Conservation (phyloP, 2,113 vertebrate genomes). For the Rhinopomastus cyanomelas region DNA sequence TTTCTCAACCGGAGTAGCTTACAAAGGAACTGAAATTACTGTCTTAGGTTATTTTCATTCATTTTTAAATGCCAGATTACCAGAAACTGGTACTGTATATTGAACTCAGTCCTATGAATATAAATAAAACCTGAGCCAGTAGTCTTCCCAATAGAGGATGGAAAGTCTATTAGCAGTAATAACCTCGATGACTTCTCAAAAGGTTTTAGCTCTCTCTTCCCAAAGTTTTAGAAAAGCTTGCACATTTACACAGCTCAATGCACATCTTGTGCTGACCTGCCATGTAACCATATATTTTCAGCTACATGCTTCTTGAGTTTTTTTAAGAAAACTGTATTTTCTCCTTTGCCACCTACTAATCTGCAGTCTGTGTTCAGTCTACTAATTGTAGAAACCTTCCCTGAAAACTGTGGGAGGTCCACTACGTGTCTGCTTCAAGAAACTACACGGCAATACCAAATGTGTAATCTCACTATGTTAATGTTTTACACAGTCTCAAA, state of each 20-base stretch:
- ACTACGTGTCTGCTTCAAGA: not conserved
- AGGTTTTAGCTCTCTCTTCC: not conserved
- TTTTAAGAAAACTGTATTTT: not conserved
- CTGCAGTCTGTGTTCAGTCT: not conserved
- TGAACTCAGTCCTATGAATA: not conserved
- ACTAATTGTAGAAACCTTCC: not conserved
- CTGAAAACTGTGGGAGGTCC: not conserved
- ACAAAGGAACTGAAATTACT: not conserved
- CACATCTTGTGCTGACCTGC: not conserved
- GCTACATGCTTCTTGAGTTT: not conserved
- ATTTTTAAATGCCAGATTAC: not conserved
- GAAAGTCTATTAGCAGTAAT: not conserved
- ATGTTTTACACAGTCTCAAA: constrained; percentile 5
- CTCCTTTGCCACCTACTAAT: not conserved
- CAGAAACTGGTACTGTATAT: not conserved
- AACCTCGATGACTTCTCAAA: not conserved
- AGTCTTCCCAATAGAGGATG: not conserved
- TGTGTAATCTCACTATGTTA: not conserved
- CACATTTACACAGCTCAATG: not conserved
- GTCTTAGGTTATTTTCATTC: not conserved
- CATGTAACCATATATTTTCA: not conserved
- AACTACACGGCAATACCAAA: not conserved
- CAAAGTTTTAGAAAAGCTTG: not conserved
- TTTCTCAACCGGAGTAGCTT: not conserved
- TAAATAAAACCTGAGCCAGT: not conserved